Percentiles rank a stretch among this genome's conserved stretches.
phyloP scores from a whole-genome alignment of 2,797 vertebrate species.

The Sibirionetta formosa region DNA sequence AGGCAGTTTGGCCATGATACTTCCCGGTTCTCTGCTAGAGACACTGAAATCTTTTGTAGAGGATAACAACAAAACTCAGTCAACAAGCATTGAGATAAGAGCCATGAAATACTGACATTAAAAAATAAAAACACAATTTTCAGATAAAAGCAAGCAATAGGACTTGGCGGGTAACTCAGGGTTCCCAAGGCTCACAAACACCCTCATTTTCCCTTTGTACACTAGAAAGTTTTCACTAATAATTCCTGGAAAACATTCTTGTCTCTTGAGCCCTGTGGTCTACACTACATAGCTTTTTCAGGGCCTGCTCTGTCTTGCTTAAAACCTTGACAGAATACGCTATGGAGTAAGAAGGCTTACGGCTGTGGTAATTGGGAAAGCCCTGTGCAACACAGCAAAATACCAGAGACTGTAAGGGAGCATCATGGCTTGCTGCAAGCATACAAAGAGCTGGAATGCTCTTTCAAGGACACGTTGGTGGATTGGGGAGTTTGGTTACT shows the following conservation, averaged over 20 bases:
- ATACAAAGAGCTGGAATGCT: not conserved
- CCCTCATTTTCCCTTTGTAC: not conserved
- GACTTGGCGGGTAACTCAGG: not conserved
- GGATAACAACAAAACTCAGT: not conserved
- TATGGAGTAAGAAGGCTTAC: not conserved
- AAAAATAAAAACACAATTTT: not conserved
- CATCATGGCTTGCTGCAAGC: not conserved
- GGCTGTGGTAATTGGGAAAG: not conserved
- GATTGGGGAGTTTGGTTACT: not conserved
- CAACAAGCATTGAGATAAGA: not conserved
- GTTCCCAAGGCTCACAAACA: not conserved
- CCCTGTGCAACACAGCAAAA: not conserved
- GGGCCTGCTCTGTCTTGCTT: not conserved
- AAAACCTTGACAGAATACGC: not conserved
- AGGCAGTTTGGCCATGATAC: not conserved
- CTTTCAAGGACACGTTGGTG: not conserved
- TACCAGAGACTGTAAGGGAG: not conserved
- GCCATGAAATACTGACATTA: not conserved
- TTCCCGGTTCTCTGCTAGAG: not conserved
- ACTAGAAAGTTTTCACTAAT: not conserved
- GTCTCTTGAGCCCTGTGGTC: not conserved
- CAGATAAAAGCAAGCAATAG: not conserved
- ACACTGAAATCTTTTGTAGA: not conserved
- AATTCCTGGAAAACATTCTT: conserved; percentile 15
- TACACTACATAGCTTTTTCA: not conserved